Evolutionary conservation across 2,797 vertebrate species (phyloP).

Genomic region (Falco novaeseelandiae): DNA sequence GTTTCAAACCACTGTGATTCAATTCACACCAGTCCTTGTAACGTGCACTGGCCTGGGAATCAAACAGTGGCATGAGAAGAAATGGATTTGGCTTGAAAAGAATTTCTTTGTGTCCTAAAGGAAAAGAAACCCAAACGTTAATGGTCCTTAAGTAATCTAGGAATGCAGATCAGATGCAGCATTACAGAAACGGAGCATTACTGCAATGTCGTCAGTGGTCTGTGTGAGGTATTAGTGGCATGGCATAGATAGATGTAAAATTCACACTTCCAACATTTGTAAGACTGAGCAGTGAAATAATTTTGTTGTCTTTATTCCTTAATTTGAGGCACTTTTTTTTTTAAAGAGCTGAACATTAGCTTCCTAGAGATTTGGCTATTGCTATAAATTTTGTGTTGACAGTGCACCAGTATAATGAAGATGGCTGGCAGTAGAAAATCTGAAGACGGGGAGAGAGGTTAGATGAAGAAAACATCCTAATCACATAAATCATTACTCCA

Average conservation of each 20-base stretch:
- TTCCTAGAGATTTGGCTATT: background rate
- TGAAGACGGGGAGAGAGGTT: background rate
- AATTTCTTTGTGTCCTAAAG: background rate
- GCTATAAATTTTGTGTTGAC: background rate
- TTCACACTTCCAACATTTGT: background rate
- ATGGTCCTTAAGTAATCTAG: background rate
- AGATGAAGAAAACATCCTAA: conserved; percentile 12
- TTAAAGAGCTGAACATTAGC: background rate
- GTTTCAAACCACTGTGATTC: background rate
- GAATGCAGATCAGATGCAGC: background rate
- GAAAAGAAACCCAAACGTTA: rapidly evolving
- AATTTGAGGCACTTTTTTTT: background rate
- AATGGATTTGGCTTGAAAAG: background rate
- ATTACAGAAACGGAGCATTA: background rate
- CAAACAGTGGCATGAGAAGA: background rate
- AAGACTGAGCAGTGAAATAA: background rate
- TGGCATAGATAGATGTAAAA: background rate
- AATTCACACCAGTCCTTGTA: background rate
- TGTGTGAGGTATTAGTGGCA: background rate
- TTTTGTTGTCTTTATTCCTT: background rate
- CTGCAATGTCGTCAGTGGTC: rapidly evolving
- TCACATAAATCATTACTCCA: conserved; percentile 19
- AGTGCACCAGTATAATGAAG: background rate
- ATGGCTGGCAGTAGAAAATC: background rate
- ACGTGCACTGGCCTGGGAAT: background rate